Evolutionary conservation across 1,140 invertebrate genomes (phyloP).

Genomic region (Drosophila rufa): DNA sequence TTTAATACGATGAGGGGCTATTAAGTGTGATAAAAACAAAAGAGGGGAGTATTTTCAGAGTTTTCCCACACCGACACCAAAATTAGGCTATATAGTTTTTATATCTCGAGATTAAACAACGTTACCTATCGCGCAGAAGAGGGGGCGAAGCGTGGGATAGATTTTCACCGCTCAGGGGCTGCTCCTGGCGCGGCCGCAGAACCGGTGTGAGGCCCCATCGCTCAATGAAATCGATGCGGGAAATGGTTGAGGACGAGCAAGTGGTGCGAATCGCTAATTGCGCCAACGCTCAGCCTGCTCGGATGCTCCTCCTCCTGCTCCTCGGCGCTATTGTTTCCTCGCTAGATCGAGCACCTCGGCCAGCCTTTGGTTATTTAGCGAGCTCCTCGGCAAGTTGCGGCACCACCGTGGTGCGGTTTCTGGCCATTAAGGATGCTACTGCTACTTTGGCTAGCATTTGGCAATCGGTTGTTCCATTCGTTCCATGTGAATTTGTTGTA

Average conservation of each 20-base stretch:
- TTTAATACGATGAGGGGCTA: too few species aligned
- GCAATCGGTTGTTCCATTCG: conserved; percentile 20
- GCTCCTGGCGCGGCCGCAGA: conserved; percentile 96
- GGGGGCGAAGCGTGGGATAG: conserved; percentile 84
- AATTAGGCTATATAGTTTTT: not conserved
- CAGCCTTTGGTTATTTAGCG: conserved; percentile 22
- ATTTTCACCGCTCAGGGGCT: conserved; percentile 87
- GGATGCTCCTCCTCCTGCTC: not conserved
- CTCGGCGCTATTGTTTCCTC: conserved; percentile 9
- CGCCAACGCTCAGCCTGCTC: conserved; percentile 64
- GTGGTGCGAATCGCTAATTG: conserved; percentile 75
- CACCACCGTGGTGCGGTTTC: conserved; percentile 18
- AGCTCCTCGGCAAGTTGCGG: conserved; percentile 14
- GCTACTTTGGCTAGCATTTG: conserved; percentile 39
- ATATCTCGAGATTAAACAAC: not conserved
- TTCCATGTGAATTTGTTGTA: not conserved
- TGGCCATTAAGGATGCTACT: conserved; percentile 32
- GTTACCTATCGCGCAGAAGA: conserved; percentile 85
- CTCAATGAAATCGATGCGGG: conserved; percentile 97
- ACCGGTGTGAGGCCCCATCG: conserved; percentile 98
- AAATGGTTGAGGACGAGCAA: conserved; percentile 90
- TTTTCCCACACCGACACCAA: not conserved
- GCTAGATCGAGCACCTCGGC: conserved; percentile 15
- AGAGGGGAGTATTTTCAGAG: not conserved
- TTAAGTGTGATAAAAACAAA: too few species aligned